Base-by-base conservation (phyloP, 1,140 invertebrate genomes). In the Drosophila triauraria region DNA sequence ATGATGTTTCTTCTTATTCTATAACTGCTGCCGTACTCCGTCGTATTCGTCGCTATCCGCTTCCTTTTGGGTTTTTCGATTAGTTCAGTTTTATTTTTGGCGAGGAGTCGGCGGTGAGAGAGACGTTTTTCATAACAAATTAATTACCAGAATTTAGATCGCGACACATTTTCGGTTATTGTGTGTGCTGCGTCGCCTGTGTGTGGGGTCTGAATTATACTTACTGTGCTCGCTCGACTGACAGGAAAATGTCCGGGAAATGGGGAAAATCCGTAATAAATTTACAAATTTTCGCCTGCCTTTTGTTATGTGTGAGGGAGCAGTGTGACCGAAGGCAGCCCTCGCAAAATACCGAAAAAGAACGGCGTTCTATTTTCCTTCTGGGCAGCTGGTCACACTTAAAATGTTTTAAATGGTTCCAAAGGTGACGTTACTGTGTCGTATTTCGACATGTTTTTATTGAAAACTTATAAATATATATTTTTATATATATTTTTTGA, bases 111-210 rank as follows among this genome's bases (percentile, higher is more conserved):
- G 79, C 56, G 79, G 76, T 77, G 70, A 79, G 85, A 82, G 85
- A 88, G 78, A 88, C 67, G 85, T 88, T 81, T 81, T 79, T 88
- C 78, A 87, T 80, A 75, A 81, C 67, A 84, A 62, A 61, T 80
- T 79, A 79, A 38, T 69, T 74, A 68, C 77, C 35, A 50, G 32
- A 85, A 85, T 85, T 91, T 85, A 40, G 56, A 2, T 63, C 47
- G 86, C 71, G 72, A 78, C 75, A 84, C 85, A 88, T 90, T 69
- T 75, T 90, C 3, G 56, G 30, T 57, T 65, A 38, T 23, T 44
- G 54, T 48, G 43, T 75, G 40, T 35, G 51, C 13, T 48, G 46
- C 13, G n/a, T 46, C 64, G 46, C 68, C 46, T 57, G 68, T 64
- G 46, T 68, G 58, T 70, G n/a, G 6, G 35, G 23, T 30, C 27